These are phyloP conservation scores for Sparidentex hasta DNA, from an alignment of 2,797 vertebrate species.

Conservation along the genomic window DNA sequence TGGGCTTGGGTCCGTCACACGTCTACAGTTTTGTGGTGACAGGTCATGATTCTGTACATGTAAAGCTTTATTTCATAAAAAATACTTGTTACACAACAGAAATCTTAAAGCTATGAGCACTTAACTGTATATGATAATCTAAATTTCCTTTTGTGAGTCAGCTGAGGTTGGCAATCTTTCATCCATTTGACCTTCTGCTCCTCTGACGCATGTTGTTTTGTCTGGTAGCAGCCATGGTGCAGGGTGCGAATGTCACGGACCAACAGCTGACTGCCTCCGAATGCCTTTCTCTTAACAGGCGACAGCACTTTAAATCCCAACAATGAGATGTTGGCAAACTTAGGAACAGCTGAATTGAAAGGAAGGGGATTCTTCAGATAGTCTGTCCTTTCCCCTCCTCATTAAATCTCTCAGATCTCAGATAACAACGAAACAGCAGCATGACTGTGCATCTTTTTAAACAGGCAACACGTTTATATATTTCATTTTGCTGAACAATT, in stretches of 20 bases:
- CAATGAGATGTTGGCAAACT: slow-evolving; percentile 14
- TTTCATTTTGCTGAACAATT: no score
- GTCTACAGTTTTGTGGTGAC: no score
- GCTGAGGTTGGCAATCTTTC: slow-evolving; percentile 48
- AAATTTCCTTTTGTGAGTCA: slow-evolving; percentile 18
- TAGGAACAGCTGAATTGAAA: slow-evolving; percentile 47
- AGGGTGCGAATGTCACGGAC: slow-evolving; percentile 31
- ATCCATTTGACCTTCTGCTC: slow-evolving; percentile 35
- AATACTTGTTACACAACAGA: no score
- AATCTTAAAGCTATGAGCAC: not conserved
- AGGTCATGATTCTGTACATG: no score
- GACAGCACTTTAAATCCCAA: slow-evolving; percentile 16
- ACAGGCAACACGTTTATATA: no score
- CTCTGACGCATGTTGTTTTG: slow-evolving; percentile 50
- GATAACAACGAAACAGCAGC: not conserved
- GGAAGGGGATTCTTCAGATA: slow-evolving; percentile 13
- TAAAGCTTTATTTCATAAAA: not conserved
- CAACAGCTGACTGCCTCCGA: slow-evolving; percentile 63
- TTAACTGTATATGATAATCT: not conserved
- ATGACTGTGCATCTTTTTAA: not conserved
- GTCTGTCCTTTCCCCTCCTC: not conserved
- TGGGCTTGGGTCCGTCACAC: no score
- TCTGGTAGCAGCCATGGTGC: slow-evolving; percentile 41
- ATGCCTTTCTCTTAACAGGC: slow-evolving; percentile 19
- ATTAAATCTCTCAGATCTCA: not conserved